Evolutionary conservation across 2,797 vertebrate species (phyloP).

Genomic region (Xenops minutus): DNA sequence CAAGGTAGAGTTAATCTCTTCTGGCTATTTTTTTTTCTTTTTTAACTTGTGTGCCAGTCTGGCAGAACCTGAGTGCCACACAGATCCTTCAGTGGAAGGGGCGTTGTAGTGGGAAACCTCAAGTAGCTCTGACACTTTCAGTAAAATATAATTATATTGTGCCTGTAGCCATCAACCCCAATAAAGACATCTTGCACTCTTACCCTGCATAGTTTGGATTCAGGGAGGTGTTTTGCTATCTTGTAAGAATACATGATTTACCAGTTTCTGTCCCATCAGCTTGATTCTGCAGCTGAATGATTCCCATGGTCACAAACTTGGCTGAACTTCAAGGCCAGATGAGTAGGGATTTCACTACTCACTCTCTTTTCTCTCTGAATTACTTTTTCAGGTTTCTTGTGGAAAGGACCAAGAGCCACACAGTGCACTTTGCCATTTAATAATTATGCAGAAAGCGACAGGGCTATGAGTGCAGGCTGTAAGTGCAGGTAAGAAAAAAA

Average conservation of each 20-base stretch:
- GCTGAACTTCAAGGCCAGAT: neutral
- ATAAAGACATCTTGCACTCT: neutral
- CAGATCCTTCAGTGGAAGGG: neutral
- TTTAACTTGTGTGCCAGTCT: neutral
- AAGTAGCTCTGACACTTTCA: neutral
- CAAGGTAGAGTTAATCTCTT: neutral
- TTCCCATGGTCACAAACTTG: neutral
- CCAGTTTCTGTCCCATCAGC: neutral
- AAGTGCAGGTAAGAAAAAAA: neutral
- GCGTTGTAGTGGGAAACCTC: neutral
- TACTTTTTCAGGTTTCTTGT: neutral
- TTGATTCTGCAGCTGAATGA: neutral
- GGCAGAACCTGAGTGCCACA: neutral
- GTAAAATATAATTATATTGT: neutral
- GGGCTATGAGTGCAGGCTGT: neutral
- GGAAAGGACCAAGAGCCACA: neutral
- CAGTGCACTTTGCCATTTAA: neutral
- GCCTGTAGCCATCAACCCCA: neutral
- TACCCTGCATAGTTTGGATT: neutral
- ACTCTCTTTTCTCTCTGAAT: neutral
- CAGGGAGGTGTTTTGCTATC: neutral
- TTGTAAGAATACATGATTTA: neutral
- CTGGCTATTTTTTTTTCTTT: neutral
- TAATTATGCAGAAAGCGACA: neutral
- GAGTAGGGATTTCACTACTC: neutral